A percentile compares a stretch with the other conserved stretches of the same genome.
Conservation (phyloP, 2,888 invertebrate species). For the Pseudolycoriella hygida region DNA sequence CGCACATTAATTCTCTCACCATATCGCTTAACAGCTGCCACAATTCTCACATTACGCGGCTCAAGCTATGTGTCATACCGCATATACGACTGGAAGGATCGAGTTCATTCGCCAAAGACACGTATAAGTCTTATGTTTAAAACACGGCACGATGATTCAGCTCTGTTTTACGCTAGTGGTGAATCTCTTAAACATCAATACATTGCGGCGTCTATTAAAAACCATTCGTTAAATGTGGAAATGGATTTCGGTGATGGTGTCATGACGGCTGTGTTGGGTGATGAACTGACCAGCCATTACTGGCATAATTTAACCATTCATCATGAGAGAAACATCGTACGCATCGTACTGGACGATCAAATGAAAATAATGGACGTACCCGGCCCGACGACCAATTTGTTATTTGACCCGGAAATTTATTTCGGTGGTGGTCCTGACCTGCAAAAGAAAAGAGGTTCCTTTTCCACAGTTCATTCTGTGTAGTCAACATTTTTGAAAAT, state of each 20-base stretch:
- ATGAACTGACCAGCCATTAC: conserved; percentile 49
- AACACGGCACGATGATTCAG: conserved; percentile 83
- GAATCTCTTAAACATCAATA: conserved; percentile 74
- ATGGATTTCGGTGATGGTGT: conserved; percentile 74
- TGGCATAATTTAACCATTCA: conserved; percentile 86
- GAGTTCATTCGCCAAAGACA: conserved; percentile 73
- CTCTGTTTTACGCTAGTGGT: conserved; percentile 82
- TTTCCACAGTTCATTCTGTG: too few relatives aligned
- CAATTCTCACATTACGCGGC: conserved; percentile 69
- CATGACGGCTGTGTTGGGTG: conserved; percentile 46
- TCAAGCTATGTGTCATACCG: conserved; percentile 86
- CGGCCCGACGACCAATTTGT: conserved; percentile 51
- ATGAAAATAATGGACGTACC: conserved; percentile 51
- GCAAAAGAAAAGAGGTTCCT: conserved; percentile 53
- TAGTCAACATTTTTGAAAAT: too few relatives aligned
- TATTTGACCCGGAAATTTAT: conserved; percentile 87
- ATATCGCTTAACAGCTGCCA: conserved; percentile 54
- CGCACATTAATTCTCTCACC: too few relatives aligned
- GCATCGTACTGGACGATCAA: conserved; percentile 59
- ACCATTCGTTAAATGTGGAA: conserved; percentile 68
- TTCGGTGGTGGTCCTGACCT: conserved; percentile 78
- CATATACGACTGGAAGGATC: conserved; percentile 83
- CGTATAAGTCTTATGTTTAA: conserved; percentile 77
- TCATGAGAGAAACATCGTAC: conserved; percentile 54
- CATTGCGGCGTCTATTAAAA: conserved; percentile 70